Conservation (phyloP, 1,140 invertebrate genomes). For the Ectropis grisescens region DNA sequence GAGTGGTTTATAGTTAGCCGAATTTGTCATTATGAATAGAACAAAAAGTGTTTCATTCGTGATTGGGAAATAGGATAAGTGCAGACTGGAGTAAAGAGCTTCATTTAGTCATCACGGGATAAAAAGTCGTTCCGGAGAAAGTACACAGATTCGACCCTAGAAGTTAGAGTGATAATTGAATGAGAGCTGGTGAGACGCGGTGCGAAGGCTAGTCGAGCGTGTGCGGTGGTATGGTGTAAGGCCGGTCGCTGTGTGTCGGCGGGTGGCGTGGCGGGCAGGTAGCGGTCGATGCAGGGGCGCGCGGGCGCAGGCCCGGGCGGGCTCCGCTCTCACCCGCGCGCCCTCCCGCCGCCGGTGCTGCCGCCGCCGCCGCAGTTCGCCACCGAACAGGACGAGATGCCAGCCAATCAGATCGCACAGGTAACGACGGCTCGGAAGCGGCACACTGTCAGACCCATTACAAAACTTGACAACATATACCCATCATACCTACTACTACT, state of each 20-base stretch:
- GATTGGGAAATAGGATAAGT: too few relatives aligned
- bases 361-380: slow-evolving; percentile 64
- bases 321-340: slow-evolving; percentile 57
- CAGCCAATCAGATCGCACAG: slow-evolving; percentile 59
- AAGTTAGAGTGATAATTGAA: too few relatives aligned
- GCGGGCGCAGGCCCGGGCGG: slow-evolving; percentile 57
- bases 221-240: slow-evolving; percentile 10
- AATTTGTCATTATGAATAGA: too few relatives aligned
- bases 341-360: slow-evolving; percentile 53
- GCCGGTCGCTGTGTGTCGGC: slow-evolving; percentile 16
- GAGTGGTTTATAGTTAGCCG: too few relatives aligned
- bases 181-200: too few relatives aligned
- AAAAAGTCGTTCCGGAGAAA: too few relatives aligned
- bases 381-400: slow-evolving; percentile 53
- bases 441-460: not conserved
- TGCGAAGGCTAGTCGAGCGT: too few relatives aligned
- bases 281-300: slow-evolving; percentile 60
- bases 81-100: too few relatives aligned
- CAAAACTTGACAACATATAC: not conserved
- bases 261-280: slow-evolving; percentile 28
- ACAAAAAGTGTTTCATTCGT: too few relatives aligned
- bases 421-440: slow-evolving; percentile 18
- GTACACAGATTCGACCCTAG: too few relatives aligned
- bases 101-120: too few relatives aligned
- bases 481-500: not conserved